These are phyloP conservation scores for Baronia brevicornis DNA, from an alignment of 2,888 invertebrate genomes.

Conservation along the genomic window DNA sequence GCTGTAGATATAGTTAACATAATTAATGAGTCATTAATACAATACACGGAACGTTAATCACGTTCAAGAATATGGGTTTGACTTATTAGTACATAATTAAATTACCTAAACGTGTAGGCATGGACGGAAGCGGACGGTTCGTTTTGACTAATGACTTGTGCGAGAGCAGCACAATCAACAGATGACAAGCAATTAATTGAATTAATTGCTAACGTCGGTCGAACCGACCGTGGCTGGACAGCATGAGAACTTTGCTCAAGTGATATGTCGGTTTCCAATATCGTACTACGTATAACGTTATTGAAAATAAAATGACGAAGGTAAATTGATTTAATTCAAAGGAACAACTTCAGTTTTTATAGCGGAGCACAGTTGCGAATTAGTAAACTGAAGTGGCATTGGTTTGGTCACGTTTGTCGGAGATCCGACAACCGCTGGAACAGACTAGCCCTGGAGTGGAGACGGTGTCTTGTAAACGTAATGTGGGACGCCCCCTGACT, in stretches of 20 bases:
- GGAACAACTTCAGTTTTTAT: no score
- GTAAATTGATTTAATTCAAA: not conserved
- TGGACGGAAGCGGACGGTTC: conserved; percentile 30
- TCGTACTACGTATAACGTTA: conserved; percentile 4
- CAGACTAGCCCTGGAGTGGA: no score
- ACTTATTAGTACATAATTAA: conserved; percentile 47
- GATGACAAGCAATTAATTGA: conserved; percentile 58
- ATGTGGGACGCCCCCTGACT: no score
- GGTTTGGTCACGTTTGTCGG: no score
- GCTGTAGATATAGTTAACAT: conserved; percentile 18
- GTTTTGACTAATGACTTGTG: conserved; percentile 59
- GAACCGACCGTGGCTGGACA: conserved; percentile 7
- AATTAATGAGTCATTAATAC: conserved; percentile 34
- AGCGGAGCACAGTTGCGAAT: no score
- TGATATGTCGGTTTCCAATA: conserved; percentile 4
- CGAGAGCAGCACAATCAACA: conserved; percentile 46
- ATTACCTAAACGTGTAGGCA: conserved; percentile 25
- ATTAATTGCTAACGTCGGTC: conserved; percentile 41
- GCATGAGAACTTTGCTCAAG: conserved; percentile 13
- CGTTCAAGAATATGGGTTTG: conserved; percentile 35
- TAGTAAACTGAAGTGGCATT: no score
- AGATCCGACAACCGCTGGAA: no score
- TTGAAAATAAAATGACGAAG: not conserved
- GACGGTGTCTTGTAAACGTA: no score
- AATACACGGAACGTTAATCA: conserved; percentile 35